Conservation (phyloP, 64 coral and sea anemone species). For the Stichodactyla helianthus region DNA sequence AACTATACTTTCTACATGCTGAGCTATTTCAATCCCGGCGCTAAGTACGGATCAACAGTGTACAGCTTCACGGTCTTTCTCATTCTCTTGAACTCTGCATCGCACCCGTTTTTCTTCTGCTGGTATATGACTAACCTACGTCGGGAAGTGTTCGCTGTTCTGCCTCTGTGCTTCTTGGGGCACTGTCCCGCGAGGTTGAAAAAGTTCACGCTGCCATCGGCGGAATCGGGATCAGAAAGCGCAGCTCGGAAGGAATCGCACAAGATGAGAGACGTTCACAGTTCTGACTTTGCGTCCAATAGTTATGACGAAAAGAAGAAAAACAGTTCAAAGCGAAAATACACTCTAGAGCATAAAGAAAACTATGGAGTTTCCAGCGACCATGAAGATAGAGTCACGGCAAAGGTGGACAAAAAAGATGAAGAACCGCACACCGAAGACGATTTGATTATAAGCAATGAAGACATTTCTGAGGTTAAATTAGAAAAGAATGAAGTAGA, state of each 20-base stretch:
- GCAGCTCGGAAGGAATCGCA: neutral
- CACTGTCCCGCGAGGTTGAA: neutral
- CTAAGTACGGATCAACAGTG: constrained; percentile 25
- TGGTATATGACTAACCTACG: constrained; percentile 40
- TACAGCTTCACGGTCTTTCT: constrained; percentile 39
- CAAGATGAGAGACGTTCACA: neutral
- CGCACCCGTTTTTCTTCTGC: constrained; percentile 39
- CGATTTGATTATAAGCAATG: neutral
- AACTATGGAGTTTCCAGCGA: neutral
- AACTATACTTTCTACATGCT: constrained; percentile 31
- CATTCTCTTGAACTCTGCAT: constrained; percentile 32
- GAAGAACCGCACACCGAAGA: neutral
- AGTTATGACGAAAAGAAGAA: constrained; percentile 10
- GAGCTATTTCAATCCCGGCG: constrained; percentile 4
- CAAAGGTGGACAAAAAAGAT: too few species aligned
- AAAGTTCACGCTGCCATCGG: neutral
- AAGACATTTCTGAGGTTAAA: neutral
- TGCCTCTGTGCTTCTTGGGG: neutral
- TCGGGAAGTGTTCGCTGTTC: constrained; percentile 12
- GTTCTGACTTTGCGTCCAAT: neutral
- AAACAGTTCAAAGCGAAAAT: neutral
- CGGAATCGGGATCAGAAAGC: neutral
- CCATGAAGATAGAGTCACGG: too few species aligned
- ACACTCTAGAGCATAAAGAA: neutral
- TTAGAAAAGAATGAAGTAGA: neutral